A percentile compares a stretch with the other conserved stretches of the same genome.
Evolutionary conservation across 2,113 vertebrate species (phyloP).

Genomic region (Ptychochromis oligacanthus): DNA sequence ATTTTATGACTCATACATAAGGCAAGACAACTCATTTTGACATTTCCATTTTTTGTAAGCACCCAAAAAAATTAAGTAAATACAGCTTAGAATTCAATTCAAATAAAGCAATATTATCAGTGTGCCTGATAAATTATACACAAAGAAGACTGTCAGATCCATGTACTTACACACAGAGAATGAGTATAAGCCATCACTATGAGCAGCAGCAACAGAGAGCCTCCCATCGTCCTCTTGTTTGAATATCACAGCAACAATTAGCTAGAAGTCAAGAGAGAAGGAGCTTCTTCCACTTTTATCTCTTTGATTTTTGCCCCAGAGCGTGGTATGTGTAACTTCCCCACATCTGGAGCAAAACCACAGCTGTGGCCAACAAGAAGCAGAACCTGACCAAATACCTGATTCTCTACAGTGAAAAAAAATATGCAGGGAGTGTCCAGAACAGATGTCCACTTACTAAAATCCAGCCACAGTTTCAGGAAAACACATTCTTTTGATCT

Average conservation of each 20-base stretch:
- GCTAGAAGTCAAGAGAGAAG: background rate
- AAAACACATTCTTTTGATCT: background rate
- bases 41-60: background rate
- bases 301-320: background rate
- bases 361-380: background rate
- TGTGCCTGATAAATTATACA: background rate
- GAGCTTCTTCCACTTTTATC: background rate
- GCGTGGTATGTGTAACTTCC: background rate
- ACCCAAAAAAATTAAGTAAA: background rate
- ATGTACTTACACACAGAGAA: slow-evolving; percentile 47
- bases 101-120: background rate
- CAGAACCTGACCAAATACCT: slow-evolving; percentile 50
- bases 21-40: background rate
- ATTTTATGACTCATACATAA: background rate
- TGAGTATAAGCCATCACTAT: slow-evolving; percentile 11
- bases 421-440: slow-evolving; percentile 48
- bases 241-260: background rate
- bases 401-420: slow-evolving; percentile 74
- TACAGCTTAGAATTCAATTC: background rate
- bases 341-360: slow-evolving; percentile 5
- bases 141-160: background rate
- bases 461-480: background rate
- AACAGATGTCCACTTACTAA: slow-evolving; percentile 34
- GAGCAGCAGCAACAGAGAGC: slow-evolving; percentile 11
- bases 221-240: slow-evolving; percentile 30